phyloP scores from a whole-genome alignment of 1,140 invertebrate species.

The Bombus sylvicola region DNA sequence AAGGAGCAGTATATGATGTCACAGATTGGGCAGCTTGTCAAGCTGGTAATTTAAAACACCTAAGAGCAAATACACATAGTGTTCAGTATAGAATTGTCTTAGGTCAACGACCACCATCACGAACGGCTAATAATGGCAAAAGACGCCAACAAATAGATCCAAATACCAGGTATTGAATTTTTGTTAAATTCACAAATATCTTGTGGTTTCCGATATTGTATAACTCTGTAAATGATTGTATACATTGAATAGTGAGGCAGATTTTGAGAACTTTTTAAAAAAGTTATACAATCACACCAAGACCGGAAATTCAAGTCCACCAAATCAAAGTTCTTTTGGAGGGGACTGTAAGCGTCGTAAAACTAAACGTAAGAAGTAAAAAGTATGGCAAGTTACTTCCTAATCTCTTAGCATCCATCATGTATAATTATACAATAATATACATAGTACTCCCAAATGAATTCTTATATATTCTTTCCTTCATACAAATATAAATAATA shows the following conservation, averaged over 20 bases:
- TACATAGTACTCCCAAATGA: constrained; percentile 51
- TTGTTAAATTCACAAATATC: constrained; percentile 6
- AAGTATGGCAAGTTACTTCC: constrained; percentile 37
- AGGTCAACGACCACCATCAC: constrained; percentile 85
- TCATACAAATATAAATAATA: constrained; percentile 42
- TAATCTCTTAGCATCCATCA: constrained; percentile 46
- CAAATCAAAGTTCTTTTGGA: constrained; percentile 75
- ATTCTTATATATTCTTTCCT: constrained; percentile 61
- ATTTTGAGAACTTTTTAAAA: constrained; percentile 86
- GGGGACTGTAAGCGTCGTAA: constrained; percentile 80
- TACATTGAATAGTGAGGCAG: constrained; percentile 82
- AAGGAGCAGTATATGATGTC: constrained; percentile 96
- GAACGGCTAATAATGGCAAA: constrained; percentile 72
- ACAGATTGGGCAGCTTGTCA: constrained; percentile 98
- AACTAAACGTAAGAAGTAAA: constrained; percentile 82
- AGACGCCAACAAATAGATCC: constrained; percentile 76
- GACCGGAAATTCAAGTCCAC: constrained; percentile 71
- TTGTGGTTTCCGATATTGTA: not conserved
- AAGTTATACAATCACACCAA: constrained; percentile 84
- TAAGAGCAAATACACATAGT: constrained; percentile 93
- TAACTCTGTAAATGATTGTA: constrained; percentile 2
- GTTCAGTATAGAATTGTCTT: constrained; percentile 96
- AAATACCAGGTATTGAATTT: constrained; percentile 63
- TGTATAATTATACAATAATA: constrained; percentile 67
- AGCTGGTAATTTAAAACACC: constrained; percentile 90